Base-by-base conservation (phyloP, 2,888 invertebrate genomes). In the Griposia aprilina region DNA sequence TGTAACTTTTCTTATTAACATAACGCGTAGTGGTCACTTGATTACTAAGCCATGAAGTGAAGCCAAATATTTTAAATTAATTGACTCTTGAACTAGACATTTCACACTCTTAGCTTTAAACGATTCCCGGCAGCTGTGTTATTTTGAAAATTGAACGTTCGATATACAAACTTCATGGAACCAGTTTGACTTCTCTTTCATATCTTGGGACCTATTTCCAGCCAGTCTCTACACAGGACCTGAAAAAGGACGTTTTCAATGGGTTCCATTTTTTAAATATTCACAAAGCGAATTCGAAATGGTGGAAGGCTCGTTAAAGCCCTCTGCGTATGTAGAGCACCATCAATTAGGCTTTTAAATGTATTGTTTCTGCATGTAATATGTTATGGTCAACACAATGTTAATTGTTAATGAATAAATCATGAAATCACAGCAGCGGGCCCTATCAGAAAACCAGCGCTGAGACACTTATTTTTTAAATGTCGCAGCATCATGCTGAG, bases 221-320 rank as follows among this genome's bases (percentile, higher is more conserved):
- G 77, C 57, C 68, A 81, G 71, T 67, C 52, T 68, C 48, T 45
- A 80, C 5, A 13, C 26, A 48, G 59, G 17, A 74, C 59, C 60
- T 69, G 41, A 57, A 78, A 82, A 75, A 50, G 23, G 11, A 70
- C 68, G 62, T 72, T 73, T 65, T 79, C 76, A 74, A 80, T 81
- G 76, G 73, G 69, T 81, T 74, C 67, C 66, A 59, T 81, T 82
- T 88, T 87, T 70, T 0, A 75, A 80, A 77, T 80, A 78, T 83
- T 87, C 88, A 86, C 89, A 90, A 90, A 90, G 90, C 80, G 89
- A 90, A 90, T 90, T 88, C 88, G 86, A 70, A 88, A 90, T 90
- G 87, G 79, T 78, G 82, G 77, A 82, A 83, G 83, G 83, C 86
- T 90, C 86, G 89, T 90, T 87, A 92, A 88, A 91, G 87, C 89